Evolutionary conservation across 2,888 invertebrate genomes (phyloP).

Genomic region (Archaeoteleia sp.): DNA sequence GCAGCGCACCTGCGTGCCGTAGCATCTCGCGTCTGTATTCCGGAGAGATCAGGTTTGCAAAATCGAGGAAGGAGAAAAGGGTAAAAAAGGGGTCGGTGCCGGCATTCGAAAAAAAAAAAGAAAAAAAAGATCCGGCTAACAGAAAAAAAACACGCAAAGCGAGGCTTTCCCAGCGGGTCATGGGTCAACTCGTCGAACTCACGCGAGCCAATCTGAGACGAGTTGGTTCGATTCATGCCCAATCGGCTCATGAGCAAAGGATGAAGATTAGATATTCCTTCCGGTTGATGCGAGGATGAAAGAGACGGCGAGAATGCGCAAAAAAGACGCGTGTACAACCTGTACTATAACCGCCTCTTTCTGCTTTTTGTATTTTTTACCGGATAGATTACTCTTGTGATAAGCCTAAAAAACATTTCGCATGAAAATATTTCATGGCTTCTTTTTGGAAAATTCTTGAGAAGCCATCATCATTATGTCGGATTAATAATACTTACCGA

Average conservation of each 20-base stretch:
- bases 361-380: constrained; percentile 5
- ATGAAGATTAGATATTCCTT: constrained; percentile 21
- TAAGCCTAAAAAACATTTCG: constrained; percentile 10
- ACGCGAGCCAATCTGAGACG: constrained; percentile 56
- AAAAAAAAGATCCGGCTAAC: background rate
- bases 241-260: constrained; percentile 21
- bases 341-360: constrained; percentile 2
- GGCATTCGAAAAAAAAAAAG: constrained; percentile 28
- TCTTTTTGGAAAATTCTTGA: constrained; percentile 1
- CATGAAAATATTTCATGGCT: constrained; percentile 15
- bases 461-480: constrained; percentile 1
- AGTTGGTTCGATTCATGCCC: constrained; percentile 1
- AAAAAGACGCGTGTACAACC: constrained; percentile 5
- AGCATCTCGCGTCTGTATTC: constrained; percentile 29
- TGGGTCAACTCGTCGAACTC: constrained; percentile 67
- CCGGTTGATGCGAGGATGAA: constrained; percentile 4
- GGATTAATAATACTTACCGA: constrained; percentile 2
- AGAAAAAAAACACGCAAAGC: constrained; percentile 58
- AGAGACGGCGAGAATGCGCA: background rate
- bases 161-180: constrained; percentile 68
- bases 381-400: constrained; percentile 12
- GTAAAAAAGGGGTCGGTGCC: constrained; percentile 13
- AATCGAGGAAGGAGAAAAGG: constrained; percentile 25
- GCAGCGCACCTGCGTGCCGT: constrained; percentile 36
- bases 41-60: constrained; percentile 56